Percentiles rank a stretch among this genome's conserved stretches.
Conservation (phyloP, 2,113 vertebrate genomes). For the Pachypanchax playfairii region DNA sequence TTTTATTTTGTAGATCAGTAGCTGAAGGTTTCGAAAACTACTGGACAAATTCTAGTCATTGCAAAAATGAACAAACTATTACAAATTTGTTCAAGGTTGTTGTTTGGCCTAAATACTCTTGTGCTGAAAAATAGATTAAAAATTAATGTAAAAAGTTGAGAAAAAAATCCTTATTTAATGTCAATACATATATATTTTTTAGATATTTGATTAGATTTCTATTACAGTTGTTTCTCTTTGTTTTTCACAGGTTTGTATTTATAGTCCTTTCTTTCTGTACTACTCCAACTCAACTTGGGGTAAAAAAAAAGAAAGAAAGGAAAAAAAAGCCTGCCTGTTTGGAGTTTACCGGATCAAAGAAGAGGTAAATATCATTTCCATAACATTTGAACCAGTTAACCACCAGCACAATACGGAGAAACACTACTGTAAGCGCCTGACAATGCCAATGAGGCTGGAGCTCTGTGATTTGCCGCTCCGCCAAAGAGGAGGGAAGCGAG, state of each 20-base stretch:
- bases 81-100: too few species aligned
- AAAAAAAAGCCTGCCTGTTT: conserved; percentile 36
- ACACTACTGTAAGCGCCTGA: conserved; percentile 68
- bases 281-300: conserved; percentile 33
- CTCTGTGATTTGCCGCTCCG: conserved; percentile 70
- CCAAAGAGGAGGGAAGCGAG: conserved; percentile 70
- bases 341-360: conserved; percentile 70
- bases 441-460: conserved; percentile 70
- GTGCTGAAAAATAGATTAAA: too few species aligned
- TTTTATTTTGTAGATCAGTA: too few species aligned
- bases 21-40: too few species aligned
- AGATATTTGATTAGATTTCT: conserved; percentile 49
- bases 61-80: too few species aligned
- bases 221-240: not conserved
- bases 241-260: conserved; percentile 47
- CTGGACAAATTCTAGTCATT: too few species aligned
- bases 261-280: conserved; percentile 48
- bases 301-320: not conserved
- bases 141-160: too few species aligned
- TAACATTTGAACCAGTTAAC: conserved; percentile 79
- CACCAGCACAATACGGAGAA: conserved; percentile 69
- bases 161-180: too few species aligned
- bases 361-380: conserved; percentile 76
- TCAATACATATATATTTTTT: not conserved
- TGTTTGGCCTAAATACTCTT: too few species aligned